These are phyloP conservation scores for Bombus ignitus DNA, from an alignment of 1,140 invertebrate genomes.

Conservation along the genomic window DNA sequence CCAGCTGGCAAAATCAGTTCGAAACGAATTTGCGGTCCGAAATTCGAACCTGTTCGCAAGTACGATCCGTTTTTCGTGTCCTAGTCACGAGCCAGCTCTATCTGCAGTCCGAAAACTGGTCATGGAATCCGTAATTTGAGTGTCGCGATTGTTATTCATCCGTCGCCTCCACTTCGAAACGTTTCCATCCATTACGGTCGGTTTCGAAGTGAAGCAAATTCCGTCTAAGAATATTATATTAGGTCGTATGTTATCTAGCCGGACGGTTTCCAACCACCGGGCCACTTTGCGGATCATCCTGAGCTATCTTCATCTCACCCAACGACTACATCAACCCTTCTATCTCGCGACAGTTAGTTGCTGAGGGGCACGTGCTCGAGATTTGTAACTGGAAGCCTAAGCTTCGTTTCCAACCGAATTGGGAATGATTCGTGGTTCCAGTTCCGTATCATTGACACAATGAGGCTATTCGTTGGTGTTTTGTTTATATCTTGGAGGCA, in stretches of 20 bases:
- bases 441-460: too few species aligned
- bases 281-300: conserved; percentile 16
- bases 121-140: conserved; percentile 62
- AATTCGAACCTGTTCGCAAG: conserved; percentile 8
- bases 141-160: conserved; percentile 62
- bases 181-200: conserved; percentile 57
- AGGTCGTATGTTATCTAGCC: conserved; percentile 69
- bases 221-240: conserved; percentile 74
- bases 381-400: conserved; percentile 7
- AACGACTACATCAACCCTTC: conserved; percentile 1
- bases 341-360: conserved; percentile 1
- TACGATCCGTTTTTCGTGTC: conserved; percentile 25
- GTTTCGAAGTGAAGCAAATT: conserved; percentile 52
- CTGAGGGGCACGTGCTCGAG: conserved; percentile 13
- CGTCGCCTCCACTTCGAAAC: conserved; percentile 23
- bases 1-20: conserved; percentile 20
- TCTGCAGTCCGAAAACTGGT: conserved; percentile 53
- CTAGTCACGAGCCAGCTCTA: conserved; percentile 26
- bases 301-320: neutral
- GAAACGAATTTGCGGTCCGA: conserved; percentile 14
- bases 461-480: neutral
- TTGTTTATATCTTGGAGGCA: neutral
- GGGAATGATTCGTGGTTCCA: too few species aligned
- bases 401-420: neutral
- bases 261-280: conserved; percentile 1